phyloP scores from a whole-genome alignment of 2,113 vertebrate genomes.

The Trogon melanurus region DNA sequence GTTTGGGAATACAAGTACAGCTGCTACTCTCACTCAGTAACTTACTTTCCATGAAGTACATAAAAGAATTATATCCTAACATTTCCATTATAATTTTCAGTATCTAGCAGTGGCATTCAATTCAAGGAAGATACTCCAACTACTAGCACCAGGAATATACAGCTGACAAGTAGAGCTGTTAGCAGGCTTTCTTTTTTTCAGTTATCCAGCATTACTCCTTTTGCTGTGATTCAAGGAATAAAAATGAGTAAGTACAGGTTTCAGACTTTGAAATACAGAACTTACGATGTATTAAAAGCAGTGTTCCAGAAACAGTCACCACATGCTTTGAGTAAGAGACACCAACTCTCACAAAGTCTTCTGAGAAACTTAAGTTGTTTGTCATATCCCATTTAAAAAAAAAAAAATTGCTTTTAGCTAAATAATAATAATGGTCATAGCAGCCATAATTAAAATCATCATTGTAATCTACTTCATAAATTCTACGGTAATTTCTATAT shows the following conservation, averaged over 20 bases:
- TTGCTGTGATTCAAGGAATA: neutral
- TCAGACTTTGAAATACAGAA: neutral
- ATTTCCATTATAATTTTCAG: neutral
- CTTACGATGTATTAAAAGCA: accelerated
- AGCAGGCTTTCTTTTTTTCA: neutral
- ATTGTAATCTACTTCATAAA: neutral
- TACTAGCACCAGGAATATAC: neutral
- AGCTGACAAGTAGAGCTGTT: neutral
- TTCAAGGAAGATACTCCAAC: neutral
- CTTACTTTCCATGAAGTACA: neutral
- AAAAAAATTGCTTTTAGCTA: neutral
- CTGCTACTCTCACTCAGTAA: neutral
- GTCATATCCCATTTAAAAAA: neutral
- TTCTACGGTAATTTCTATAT: neutral
- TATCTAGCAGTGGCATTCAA: neutral
- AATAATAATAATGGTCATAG: no score
- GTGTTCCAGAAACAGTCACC: neutral
- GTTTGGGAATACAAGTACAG: neutral
- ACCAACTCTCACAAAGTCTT: neutral
- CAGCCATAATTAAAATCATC: neutral
- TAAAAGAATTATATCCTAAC: neutral
- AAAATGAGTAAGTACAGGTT: neutral
- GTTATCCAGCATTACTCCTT: neutral
- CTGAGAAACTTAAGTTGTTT: neutral
- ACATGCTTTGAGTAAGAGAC: neutral